A percentile compares a stretch with the other conserved stretches of the same genome.
These are phyloP conservation scores for Cephalopholis sonnerati DNA, from an alignment of 2,113 vertebrate genomes.

Conservation along the genomic window DNA sequence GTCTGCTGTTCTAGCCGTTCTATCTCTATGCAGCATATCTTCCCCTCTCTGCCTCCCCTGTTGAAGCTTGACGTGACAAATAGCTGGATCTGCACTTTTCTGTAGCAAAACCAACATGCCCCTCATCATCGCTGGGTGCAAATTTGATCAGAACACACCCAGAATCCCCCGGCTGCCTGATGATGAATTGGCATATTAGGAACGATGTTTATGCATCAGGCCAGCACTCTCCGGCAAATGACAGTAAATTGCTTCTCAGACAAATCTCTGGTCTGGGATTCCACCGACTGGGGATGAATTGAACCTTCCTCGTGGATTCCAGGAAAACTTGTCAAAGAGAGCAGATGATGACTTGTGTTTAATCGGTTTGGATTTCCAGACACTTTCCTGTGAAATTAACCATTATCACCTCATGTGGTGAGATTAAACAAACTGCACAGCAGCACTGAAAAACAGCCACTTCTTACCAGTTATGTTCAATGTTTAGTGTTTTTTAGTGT, in stretches of 20 bases:
- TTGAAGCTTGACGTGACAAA: slow-evolving; percentile 81
- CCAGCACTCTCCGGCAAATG: slow-evolving; percentile 73
- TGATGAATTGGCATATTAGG: slow-evolving; percentile 84
- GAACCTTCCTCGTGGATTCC: slow-evolving; percentile 55
- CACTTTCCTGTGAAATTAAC: slow-evolving; percentile 31
- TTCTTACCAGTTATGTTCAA: too few relatives aligned
- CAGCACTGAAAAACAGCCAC: too few relatives aligned
- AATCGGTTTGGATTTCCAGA: slow-evolving; percentile 1
- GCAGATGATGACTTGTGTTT: slow-evolving; percentile 30
- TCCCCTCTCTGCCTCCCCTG: slow-evolving; percentile 60
- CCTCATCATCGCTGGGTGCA: slow-evolving; percentile 81
- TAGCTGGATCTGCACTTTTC: slow-evolving; percentile 84
- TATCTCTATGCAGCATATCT: slow-evolving; percentile 39
- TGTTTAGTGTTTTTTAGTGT: neutral
- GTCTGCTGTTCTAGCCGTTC: slow-evolving; percentile 24
- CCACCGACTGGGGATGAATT: slow-evolving; percentile 62
- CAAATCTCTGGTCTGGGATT: slow-evolving; percentile 76
- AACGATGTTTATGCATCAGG: slow-evolving; percentile 83
- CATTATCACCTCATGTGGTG: slow-evolving; percentile 33
- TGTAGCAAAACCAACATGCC: slow-evolving; percentile 77
- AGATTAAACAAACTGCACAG: too few relatives aligned
- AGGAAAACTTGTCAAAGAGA: slow-evolving; percentile 58
- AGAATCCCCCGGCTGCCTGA: slow-evolving; percentile 74
- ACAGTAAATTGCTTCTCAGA: slow-evolving; percentile 79
- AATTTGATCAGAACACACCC: slow-evolving; percentile 83